Conservation (phyloP, 2,888 invertebrate species). For the Drosophila kanekoi region DNA sequence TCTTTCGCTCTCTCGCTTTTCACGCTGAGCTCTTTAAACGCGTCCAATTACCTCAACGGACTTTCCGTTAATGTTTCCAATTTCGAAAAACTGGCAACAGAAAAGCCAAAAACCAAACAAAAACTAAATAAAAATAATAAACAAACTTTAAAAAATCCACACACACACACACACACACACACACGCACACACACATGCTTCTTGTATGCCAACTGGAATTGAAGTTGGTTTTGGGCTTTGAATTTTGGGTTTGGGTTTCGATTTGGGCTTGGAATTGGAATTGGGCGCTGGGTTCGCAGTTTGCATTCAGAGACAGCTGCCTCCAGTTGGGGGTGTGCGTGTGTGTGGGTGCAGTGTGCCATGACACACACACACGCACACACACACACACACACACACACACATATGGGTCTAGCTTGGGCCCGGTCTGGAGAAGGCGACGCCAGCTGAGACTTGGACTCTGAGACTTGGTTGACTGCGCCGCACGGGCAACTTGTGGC, state of each 20-base stretch:
- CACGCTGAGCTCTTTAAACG: constrained; percentile 49
- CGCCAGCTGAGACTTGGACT: constrained; percentile 15
- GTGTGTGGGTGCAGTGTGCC: constrained; percentile 43
- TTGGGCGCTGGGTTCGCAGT: constrained; percentile 28
- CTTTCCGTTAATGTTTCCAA: constrained; percentile 76
- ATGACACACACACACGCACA: constrained; percentile 38
- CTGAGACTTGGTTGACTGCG: constrained; percentile 44
- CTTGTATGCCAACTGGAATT: constrained; percentile 27
- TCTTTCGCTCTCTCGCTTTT: constrained; percentile 15
- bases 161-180: constrained; percentile 12
- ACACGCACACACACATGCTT: constrained; percentile 5
- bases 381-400: constrained; percentile 26
- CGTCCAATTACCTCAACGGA: constrained; percentile 78
- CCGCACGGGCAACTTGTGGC: constrained; percentile 30
- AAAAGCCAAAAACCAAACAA: constrained; percentile 57
- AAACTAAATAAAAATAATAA: constrained; percentile 6
- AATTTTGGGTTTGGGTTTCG: background rate
- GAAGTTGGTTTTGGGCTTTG: constrained; percentile 12
- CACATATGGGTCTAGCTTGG: constrained; percentile 10
- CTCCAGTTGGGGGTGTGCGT: constrained; percentile 9
- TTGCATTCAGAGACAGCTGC: constrained; percentile 21
- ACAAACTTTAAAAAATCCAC: constrained; percentile 16
- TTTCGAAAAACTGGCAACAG: constrained; percentile 65
- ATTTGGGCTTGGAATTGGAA: constrained; percentile 21
- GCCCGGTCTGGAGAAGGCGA: constrained; percentile 31